Conservation (phyloP, 2,113 vertebrate species). For the Camelus dromedarius region DNA sequence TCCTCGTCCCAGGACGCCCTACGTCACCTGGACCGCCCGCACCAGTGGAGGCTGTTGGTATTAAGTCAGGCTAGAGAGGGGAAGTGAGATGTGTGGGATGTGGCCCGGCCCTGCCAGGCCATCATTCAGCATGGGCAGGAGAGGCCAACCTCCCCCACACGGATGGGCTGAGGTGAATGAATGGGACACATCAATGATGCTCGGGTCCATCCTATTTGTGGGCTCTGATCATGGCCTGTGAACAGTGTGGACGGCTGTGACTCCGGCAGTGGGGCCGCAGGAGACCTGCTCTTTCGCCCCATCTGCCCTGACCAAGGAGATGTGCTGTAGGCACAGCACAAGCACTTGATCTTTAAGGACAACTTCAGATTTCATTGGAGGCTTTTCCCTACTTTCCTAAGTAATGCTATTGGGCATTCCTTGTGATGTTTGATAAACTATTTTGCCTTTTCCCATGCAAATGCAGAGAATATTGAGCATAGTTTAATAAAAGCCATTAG, state of each 20-base stretch:
- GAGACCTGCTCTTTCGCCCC: accelerated
- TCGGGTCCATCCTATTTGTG: too few species aligned
- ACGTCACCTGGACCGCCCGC: not conserved
- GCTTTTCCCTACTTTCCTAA: not conserved
- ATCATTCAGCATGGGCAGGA: not conserved
- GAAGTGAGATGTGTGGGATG: not conserved
- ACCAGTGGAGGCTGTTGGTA: not conserved
- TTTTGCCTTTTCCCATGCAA: not conserved
- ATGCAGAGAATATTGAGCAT: not conserved
- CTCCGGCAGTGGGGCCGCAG: accelerated
- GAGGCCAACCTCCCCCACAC: not conserved
- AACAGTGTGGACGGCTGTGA: not conserved
- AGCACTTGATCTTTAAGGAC: not conserved
- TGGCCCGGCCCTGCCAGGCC: not conserved
- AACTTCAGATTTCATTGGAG: not conserved
- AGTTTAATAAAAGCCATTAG: not conserved
- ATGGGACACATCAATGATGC: too few species aligned
- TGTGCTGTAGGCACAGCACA: not conserved
- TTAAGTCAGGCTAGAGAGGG: not conserved
- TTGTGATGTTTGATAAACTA: not conserved
- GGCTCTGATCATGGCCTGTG: not conserved
- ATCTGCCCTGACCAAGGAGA: not conserved
- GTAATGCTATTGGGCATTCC: too few species aligned
- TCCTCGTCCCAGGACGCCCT: not conserved
- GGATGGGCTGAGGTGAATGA: not conserved